Percentiles rank a stretch among this genome's conserved stretches.
phyloP scores from a whole-genome alignment of 2,888 invertebrate species.

The Trichopoda pennipes region DNA sequence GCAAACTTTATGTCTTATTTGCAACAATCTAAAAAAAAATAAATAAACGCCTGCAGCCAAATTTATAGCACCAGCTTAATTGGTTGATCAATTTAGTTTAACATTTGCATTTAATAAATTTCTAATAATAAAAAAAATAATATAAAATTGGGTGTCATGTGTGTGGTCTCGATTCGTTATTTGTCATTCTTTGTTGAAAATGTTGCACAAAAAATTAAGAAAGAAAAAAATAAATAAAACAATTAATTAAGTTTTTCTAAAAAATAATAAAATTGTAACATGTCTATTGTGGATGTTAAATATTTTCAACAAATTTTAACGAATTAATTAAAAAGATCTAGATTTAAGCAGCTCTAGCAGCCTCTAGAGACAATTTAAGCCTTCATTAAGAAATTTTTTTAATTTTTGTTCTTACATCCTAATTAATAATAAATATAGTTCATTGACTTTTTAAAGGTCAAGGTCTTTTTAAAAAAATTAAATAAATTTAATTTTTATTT shows the following conservation, averaged over 20 bases:
- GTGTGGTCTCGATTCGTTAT: constrained; percentile 50
- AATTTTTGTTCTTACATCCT: too few relatives aligned
- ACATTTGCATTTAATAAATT: constrained; percentile 59
- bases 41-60: constrained; percentile 21
- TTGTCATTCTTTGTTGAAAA: constrained; percentile 12
- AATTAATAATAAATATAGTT: too few relatives aligned
- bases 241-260: constrained; percentile 23
- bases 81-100: constrained; percentile 52
- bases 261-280: not conserved
- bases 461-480: too few relatives aligned
- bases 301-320: too few relatives aligned
- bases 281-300: not conserved
- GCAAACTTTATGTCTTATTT: constrained; percentile 42
- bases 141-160: constrained; percentile 22
- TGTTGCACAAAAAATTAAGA: not conserved
- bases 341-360: too few relatives aligned
- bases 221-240: too few relatives aligned
- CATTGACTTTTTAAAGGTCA: too few relatives aligned
- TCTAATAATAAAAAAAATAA: constrained; percentile 13
- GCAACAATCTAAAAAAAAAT: constrained; percentile 6
- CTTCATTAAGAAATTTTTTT: too few relatives aligned
- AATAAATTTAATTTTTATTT: too few relatives aligned
- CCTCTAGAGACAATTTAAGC: too few relatives aligned
- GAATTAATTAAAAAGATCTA: too few relatives aligned
- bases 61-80: constrained; percentile 51